Evolutionary conservation across 2,888 invertebrate genomes (phyloP).

Genomic region (Phaedon cochleariae): DNA sequence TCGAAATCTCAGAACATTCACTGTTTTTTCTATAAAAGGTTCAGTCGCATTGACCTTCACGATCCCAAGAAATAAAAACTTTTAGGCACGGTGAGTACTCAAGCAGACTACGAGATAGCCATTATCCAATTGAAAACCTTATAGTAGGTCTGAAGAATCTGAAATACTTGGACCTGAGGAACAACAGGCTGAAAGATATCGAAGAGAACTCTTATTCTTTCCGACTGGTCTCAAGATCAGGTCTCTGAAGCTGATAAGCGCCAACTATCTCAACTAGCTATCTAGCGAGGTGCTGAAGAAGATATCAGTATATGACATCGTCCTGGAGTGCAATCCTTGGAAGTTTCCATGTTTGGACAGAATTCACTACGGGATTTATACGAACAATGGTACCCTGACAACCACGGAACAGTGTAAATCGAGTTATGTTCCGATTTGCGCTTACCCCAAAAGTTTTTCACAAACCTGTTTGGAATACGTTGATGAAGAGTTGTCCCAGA

Average conservation of each 20-base stretch:
- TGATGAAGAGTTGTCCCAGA: slow-evolving; percentile 34
- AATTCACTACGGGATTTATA: slow-evolving; percentile 41
- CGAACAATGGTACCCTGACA: slow-evolving; percentile 36
- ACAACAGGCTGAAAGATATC: slow-evolving; percentile 43
- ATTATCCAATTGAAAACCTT: slow-evolving; percentile 43
- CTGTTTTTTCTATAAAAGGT: too few relatives aligned
- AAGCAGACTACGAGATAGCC: slow-evolving; percentile 42
- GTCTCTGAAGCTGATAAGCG: slow-evolving; percentile 40
- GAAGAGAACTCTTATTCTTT: slow-evolving; percentile 40
- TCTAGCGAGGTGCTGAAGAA: slow-evolving; percentile 40
- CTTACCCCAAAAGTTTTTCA: slow-evolving; percentile 18
- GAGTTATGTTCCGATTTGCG: slow-evolving; percentile 35
- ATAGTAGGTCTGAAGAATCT: slow-evolving; percentile 38
- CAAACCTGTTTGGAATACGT: slow-evolving; percentile 36
- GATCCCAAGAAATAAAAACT: slow-evolving; percentile 43
- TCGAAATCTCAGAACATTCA: too few relatives aligned
- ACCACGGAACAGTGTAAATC: slow-evolving; percentile 31
- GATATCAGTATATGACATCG: slow-evolving; percentile 37
- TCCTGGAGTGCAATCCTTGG: slow-evolving; percentile 49
- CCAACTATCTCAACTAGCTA: slow-evolving; percentile 48
- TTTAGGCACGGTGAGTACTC: slow-evolving; percentile 37
- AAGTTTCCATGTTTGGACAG: slow-evolving; percentile 47
- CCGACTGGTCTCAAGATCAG: slow-evolving; percentile 38
- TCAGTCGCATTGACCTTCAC: too few relatives aligned
- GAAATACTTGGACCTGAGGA: slow-evolving; percentile 43